These are phyloP conservation scores for Ctenosaura bakeri DNA, from an alignment of 2,797 vertebrate genomes.

Conservation along the genomic window DNA sequence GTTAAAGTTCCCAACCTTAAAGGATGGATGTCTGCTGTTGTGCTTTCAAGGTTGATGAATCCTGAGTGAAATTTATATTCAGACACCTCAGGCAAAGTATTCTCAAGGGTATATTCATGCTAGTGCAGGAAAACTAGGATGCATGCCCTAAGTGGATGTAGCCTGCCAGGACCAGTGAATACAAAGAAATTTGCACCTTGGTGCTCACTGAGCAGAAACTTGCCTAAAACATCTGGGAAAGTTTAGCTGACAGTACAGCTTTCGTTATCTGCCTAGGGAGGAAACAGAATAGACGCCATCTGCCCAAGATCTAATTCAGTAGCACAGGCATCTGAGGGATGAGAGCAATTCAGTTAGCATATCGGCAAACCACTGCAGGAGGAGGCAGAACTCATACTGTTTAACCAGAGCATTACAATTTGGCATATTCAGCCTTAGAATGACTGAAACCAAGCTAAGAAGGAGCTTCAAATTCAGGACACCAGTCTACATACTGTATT, in stretches of 20 bases:
- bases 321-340: not conserved
- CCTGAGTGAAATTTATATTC: slow-evolving; percentile 34
- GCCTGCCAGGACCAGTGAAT: slow-evolving; percentile 11
- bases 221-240: slow-evolving; percentile 32
- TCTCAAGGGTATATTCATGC: not conserved
- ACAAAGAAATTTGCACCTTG: slow-evolving; percentile 35
- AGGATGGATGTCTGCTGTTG: not conserved
- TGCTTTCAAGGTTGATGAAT: slow-evolving; percentile 7
- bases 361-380: not conserved
- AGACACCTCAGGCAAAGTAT: slow-evolving; percentile 36
- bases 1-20: not conserved
- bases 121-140: slow-evolving; percentile 2
- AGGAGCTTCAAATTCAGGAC: not conserved
- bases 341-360: slow-evolving; percentile 33
- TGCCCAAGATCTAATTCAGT: slow-evolving; percentile 51
- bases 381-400: slow-evolving; percentile 20
- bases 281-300: slow-evolving; percentile 46
- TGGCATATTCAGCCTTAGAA: not conserved
- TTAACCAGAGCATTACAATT: not conserved
- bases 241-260: slow-evolving; percentile 44
- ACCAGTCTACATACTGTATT: accelerated
- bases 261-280: not conserved
- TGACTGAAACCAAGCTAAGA: not conserved
- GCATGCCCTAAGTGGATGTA: slow-evolving; percentile 13
- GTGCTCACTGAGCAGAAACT: slow-evolving; percentile 28